Conservation (phyloP, 2,113 vertebrate genomes). For the Paracanthobrama guichenoti region DNA sequence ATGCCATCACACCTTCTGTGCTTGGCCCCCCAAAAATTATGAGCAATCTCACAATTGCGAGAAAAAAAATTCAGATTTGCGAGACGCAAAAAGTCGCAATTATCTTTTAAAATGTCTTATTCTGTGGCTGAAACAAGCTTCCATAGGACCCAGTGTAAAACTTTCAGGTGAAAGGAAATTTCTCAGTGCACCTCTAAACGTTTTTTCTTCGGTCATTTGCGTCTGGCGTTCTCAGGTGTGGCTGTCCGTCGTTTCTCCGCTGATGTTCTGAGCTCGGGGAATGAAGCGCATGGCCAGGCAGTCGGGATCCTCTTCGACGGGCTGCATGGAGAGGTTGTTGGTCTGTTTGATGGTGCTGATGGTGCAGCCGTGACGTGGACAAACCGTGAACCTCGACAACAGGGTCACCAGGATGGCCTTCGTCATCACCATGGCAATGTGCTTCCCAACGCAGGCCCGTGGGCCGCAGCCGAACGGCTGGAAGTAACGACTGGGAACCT, state of each 20-base stretch:
- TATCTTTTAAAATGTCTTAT: too few relatives aligned
- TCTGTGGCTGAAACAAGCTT: too few relatives aligned
- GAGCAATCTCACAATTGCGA: too few relatives aligned
- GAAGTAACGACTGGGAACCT: constrained; percentile 93
- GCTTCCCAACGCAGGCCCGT: constrained; percentile 91
- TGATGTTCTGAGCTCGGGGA: constrained; percentile 63
- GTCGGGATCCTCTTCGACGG: constrained; percentile 74
- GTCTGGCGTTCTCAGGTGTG: not conserved
- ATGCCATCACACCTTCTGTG: too few relatives aligned
- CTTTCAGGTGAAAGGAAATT: not conserved
- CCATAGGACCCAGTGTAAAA: not conserved
- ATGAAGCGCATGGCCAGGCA: constrained; percentile 84
- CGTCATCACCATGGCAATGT: constrained; percentile 97
- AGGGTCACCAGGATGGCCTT: constrained; percentile 89
- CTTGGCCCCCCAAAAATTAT: too few relatives aligned
- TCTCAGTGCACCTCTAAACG: not conserved
- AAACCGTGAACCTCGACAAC: constrained; percentile 81
- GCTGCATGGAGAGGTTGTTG: constrained; percentile 87
- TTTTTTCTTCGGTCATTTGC: not conserved
- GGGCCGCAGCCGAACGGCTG: constrained; percentile 95
- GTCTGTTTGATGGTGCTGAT: constrained; percentile 82
- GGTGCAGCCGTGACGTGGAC: constrained; percentile 77
- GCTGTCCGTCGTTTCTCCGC: not conserved
- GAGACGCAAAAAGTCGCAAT: too few relatives aligned
- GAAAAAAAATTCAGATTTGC: too few relatives aligned